Evolutionary conservation across 1,140 invertebrate genomes (phyloP).

Genomic region (Belonocnema kinseyi): DNA sequence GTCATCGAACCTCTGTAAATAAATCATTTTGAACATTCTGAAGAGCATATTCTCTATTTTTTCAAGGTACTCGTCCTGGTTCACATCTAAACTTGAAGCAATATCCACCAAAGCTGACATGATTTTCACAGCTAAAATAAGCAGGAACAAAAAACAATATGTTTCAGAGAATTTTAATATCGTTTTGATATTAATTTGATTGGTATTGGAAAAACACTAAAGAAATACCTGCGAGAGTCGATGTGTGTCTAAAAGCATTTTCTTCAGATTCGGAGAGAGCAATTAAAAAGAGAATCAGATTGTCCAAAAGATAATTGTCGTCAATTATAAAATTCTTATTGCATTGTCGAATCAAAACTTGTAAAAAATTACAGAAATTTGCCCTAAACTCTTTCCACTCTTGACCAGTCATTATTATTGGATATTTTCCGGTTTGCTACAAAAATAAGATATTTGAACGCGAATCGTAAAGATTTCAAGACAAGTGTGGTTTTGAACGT

Average conservation of each 20-base stretch:
- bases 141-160: constrained; percentile 11
- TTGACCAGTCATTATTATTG: constrained; percentile 96
- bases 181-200: background rate
- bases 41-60: constrained; percentile 99
- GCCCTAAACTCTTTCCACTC: constrained; percentile 98
- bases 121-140: constrained; percentile 93
- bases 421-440: constrained; percentile 89
- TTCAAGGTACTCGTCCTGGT: constrained; percentile 99
- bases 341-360: constrained; percentile 96
- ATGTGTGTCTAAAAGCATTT: constrained; percentile 98
- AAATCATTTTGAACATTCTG: constrained; percentile 99
- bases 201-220: constrained; percentile 31
- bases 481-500: background rate
- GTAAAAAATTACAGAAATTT: constrained; percentile 98
- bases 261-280: constrained; percentile 99
- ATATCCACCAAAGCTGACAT: constrained; percentile 99
- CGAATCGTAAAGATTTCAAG: constrained; percentile 42
- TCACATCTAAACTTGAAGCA: constrained; percentile 97
- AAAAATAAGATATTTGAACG: too few relatives aligned
- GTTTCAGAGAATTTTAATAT: background rate
- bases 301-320: constrained; percentile 99
- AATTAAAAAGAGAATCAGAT: constrained; percentile 97
- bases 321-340: constrained; percentile 98
- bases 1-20: constrained; percentile 98
- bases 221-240: constrained; percentile 90